These are phyloP conservation scores for Psilopogon haemacephalus DNA, from an alignment of 2,113 vertebrate genomes.

Conservation along the genomic window DNA sequence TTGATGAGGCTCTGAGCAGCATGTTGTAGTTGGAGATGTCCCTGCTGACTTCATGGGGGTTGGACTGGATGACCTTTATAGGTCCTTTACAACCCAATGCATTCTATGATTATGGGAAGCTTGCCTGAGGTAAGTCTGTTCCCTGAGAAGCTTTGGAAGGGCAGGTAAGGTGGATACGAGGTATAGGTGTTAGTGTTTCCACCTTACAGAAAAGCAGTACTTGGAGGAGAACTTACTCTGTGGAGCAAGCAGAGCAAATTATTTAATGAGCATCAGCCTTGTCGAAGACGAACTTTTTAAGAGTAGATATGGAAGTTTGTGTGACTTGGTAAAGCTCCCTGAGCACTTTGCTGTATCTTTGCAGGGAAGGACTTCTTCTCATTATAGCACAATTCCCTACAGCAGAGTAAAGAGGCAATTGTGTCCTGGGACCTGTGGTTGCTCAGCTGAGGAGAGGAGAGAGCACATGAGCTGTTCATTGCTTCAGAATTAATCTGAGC, in stretches of 20 bases:
- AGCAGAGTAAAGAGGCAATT: not conserved
- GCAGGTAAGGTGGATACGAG: not conserved
- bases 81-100: too few species aligned
- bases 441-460: not conserved
- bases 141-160: not conserved
- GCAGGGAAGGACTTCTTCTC: not conserved
- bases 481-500: not conserved
- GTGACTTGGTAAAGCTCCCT: not conserved
- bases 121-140: not conserved
- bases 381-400: not conserved
- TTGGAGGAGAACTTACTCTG: not conserved
- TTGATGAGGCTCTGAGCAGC: too few species aligned
- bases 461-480: not conserved
- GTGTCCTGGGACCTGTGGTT: not conserved
- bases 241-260: not conserved
- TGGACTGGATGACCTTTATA: too few species aligned
- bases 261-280: not conserved
- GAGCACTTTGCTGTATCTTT: not conserved
- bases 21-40: too few species aligned
- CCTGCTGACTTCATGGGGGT: too few species aligned
- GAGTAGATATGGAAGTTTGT: not conserved
- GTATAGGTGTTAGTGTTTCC: not conserved
- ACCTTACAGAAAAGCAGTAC: not conserved
- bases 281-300: not conserved
- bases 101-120: not conserved